phyloP scores from a whole-genome alignment of 2,113 vertebrate genomes.

The Physeter macrocephalus region DNA sequence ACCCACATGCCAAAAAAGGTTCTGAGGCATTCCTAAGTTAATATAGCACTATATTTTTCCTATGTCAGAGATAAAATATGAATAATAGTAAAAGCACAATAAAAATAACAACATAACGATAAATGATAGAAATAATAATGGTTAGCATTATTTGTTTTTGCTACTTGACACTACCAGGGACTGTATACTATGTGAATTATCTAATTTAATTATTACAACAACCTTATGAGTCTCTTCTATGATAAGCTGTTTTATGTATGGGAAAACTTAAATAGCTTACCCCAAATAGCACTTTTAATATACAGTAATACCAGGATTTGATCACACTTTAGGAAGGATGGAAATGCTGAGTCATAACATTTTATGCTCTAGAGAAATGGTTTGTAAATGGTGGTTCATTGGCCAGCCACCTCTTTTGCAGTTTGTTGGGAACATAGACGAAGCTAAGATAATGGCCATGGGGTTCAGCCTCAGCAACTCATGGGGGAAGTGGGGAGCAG shows the following conservation, averaged over 20 bases:
- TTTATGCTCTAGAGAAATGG: background rate
- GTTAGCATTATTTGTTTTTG: background rate
- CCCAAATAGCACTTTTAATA: background rate
- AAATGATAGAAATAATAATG: background rate
- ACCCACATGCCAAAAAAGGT: background rate
- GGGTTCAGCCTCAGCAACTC: conserved; percentile 73
- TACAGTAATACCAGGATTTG: background rate
- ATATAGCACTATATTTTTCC: background rate
- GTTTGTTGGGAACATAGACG: background rate
- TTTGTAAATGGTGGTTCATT: background rate
- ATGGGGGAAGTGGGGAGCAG: conserved; percentile 67
- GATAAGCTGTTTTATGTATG: background rate
- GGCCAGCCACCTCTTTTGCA: background rate
- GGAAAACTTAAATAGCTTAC: background rate
- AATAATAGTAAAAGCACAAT: background rate
- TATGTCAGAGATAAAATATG: background rate
- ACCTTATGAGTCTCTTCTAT: background rate
- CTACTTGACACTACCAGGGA: background rate
- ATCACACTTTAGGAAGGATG: background rate
- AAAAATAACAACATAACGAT: background rate
- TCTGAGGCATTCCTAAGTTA: background rate
- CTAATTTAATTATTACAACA: background rate
- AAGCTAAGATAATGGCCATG: conserved; percentile 40
- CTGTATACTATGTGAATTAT: background rate
- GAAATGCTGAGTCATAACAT: background rate